Evolutionary conservation across 2,888 invertebrate genomes (phyloP).

Genomic region (Sisyra nigra): DNA sequence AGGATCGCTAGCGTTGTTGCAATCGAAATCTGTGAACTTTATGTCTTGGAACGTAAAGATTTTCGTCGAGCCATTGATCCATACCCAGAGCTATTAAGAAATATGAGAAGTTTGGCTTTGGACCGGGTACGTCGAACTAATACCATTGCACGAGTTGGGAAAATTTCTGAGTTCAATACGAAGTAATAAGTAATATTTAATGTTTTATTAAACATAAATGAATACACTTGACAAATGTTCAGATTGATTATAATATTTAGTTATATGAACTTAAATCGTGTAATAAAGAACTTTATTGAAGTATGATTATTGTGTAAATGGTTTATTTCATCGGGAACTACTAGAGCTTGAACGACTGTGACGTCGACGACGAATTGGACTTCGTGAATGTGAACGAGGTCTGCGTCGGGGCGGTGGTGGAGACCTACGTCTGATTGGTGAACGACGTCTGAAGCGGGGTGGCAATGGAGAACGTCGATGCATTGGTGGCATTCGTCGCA

Average conservation of each 20-base stretch:
- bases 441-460: constrained; percentile 26
- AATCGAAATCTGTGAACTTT: constrained; percentile 27
- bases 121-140: background rate
- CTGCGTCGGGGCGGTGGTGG: constrained; percentile 40
- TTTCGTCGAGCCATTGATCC: constrained; percentile 26
- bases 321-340: constrained; percentile 40
- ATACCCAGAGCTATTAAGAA: constrained; percentile 28
- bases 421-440: constrained; percentile 26
- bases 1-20: constrained; percentile 26
- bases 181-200: background rate
- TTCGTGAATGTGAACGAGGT: constrained; percentile 35
- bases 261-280: too few species aligned
- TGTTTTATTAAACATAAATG: too few species aligned
- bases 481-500: constrained; percentile 36
- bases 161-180: background rate
- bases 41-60: constrained; percentile 24
- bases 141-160: constrained; percentile 5
- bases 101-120: constrained; percentile 17
- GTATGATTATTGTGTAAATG: too few species aligned
- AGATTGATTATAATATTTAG: too few species aligned
- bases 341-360: constrained; percentile 60
- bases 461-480: constrained; percentile 31
- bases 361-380: constrained; percentile 43
- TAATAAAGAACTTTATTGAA: too few species aligned
- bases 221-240: too few species aligned